Conservation (phyloP, 1,140 invertebrate species). For the Pseudomyrmex gracilis region DNA sequence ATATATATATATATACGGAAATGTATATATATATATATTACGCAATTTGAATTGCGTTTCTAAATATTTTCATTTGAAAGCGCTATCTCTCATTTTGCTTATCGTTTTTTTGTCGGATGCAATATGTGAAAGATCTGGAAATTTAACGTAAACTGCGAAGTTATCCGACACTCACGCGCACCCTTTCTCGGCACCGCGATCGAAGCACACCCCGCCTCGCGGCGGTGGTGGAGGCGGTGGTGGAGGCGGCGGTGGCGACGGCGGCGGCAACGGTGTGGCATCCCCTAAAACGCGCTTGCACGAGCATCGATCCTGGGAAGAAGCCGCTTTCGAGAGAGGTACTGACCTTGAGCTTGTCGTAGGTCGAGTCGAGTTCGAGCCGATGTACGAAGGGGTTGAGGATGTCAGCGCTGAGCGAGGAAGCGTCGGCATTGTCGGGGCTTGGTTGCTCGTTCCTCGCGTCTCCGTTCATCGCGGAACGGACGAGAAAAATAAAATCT, state of each 20-base stretch:
- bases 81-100: no score
- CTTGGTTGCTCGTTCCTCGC: slow-evolving; percentile 30
- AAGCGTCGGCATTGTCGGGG: slow-evolving; percentile 71
- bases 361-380: slow-evolving; percentile 92
- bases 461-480: slow-evolving; percentile 52
- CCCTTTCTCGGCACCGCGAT: slow-evolving; percentile 39
- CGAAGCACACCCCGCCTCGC: slow-evolving; percentile 38
- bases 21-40: no score
- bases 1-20: no score
- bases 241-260: not conserved
- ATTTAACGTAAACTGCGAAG: not conserved
- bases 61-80: no score
- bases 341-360: slow-evolving; percentile 94
- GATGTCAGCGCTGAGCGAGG: slow-evolving; percentile 85
- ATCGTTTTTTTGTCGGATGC: no score
- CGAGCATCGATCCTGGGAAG: slow-evolving; percentile 62
- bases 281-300: slow-evolving; percentile 28
- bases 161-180: slow-evolving; percentile 16
- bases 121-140: not conserved
- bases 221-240: not conserved
- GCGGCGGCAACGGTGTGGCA: not conserved
- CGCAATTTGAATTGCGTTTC: no score
- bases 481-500: no score
- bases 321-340: slow-evolving; percentile 7
- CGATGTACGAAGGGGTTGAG: slow-evolving; percentile 94